Percentiles rank a stretch among this genome's conserved stretches.
phyloP scores from a whole-genome alignment of 2,113 vertebrate genomes.

The Tonatia bakeri region DNA sequence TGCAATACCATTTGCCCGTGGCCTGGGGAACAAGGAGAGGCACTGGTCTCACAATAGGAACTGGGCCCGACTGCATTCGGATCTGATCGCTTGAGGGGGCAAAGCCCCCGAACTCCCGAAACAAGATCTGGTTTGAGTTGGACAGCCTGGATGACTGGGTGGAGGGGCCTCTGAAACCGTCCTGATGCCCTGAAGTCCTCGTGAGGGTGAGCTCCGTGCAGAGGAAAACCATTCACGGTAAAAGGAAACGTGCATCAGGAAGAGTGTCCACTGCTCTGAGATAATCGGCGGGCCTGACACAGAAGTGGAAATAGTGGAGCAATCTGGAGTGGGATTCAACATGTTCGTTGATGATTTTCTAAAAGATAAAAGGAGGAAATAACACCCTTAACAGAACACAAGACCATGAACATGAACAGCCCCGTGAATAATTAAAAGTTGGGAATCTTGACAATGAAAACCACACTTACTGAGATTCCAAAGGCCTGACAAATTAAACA shows the following conservation, averaged over 20 bases:
- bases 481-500: background rate
- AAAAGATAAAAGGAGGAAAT: background rate
- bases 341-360: constrained; percentile 4
- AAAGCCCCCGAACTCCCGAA: background rate
- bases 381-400: background rate
- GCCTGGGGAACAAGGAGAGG: background rate
- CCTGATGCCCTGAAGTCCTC: background rate
- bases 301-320: background rate
- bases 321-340: background rate
- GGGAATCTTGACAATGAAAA: background rate
- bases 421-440: background rate
- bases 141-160: background rate
- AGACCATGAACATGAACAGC: background rate
- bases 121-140: background rate
- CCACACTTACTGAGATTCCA: background rate
- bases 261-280: background rate
- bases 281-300: background rate
- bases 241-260: background rate
- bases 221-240: background rate
- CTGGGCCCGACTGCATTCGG: background rate
- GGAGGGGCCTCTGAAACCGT: background rate
- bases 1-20: background rate
- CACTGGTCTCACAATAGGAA: background rate
- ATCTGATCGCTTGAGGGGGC: background rate
- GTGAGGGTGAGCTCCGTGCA: background rate